phyloP scores from a whole-genome alignment of 2,113 vertebrate species.

The Forbesichthys papilliferus region DNA sequence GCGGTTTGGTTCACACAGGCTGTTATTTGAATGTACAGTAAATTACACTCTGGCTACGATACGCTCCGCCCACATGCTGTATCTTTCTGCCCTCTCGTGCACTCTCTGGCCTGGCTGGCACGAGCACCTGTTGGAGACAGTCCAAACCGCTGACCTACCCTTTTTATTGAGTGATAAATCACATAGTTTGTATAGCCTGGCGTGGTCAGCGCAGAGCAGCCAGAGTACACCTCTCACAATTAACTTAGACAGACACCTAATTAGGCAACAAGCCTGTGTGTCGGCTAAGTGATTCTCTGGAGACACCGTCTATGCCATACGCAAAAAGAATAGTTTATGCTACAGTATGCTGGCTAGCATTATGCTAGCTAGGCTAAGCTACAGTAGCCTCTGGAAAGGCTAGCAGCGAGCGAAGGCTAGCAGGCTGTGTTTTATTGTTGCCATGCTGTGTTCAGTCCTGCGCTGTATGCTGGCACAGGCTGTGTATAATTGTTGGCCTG shows the following conservation, averaged over 20 bases:
- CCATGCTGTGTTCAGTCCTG: neutral
- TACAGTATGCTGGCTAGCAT: no score
- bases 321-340: neutral
- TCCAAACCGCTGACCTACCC: slow-evolving; percentile 47
- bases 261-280: slow-evolving; percentile 35
- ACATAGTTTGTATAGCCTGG: slow-evolving; percentile 37
- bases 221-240: slow-evolving; percentile 39
- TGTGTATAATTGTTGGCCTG: neutral
- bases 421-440: neutral
- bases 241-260: slow-evolving; percentile 41
- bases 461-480: slow-evolving; percentile 11
- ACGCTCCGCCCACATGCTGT: neutral
- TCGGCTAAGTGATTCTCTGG: slow-evolving; percentile 16
- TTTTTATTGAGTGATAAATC: slow-evolving; percentile 46
- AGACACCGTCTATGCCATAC: slow-evolving; percentile 9
- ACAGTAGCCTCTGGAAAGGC: neutral
- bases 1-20: slow-evolving; percentile 22
- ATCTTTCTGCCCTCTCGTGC: neutral
- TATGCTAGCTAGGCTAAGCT: neutral
- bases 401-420: neutral
- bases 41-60: slow-evolving; percentile 21
- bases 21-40: slow-evolving; percentile 33
- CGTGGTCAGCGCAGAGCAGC: slow-evolving; percentile 28
- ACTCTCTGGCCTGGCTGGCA: slow-evolving; percentile 11
- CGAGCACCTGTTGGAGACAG: slow-evolving; percentile 49